Percentiles rank a stretch among this genome's conserved stretches.
These are phyloP conservation scores for Nyctibius bracteatus DNA, from an alignment of 2,113 vertebrate species.

Conservation along the genomic window DNA sequence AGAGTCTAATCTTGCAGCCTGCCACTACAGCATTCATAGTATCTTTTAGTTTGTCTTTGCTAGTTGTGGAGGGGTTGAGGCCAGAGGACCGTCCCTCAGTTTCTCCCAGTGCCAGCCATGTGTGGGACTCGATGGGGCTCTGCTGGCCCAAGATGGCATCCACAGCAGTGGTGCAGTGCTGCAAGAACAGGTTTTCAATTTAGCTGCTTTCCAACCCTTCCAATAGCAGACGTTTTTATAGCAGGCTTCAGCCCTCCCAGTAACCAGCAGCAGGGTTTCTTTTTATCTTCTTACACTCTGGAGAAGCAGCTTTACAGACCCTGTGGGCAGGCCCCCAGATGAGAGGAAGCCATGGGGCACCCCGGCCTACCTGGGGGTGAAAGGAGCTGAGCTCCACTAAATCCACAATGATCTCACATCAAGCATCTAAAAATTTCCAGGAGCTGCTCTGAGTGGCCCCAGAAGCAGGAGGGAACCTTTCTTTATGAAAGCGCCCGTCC, in stretches of 20 bases:
- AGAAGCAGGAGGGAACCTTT: background rate
- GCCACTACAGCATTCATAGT: background rate
- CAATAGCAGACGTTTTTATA: background rate
- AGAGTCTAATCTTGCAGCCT: background rate
- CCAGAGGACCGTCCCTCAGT: rapidly evolving
- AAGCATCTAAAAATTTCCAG: background rate
- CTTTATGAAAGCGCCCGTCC: background rate
- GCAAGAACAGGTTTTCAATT: background rate
- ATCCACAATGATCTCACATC: background rate
- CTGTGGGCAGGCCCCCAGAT: no score
- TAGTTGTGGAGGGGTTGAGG: rapidly evolving
- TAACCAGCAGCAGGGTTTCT: background rate
- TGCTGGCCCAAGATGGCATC: background rate
- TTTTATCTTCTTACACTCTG: rapidly evolving
- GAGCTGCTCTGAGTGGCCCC: background rate
- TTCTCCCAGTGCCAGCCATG: background rate
- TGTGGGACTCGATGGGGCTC: no score
- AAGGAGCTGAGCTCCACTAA: rapidly evolving
- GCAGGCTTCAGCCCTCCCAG: rapidly evolving
- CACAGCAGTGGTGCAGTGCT: rapidly evolving
- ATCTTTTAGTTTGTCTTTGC: background rate
- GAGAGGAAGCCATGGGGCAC: background rate
- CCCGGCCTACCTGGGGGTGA: rapidly evolving
- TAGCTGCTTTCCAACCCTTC: background rate
- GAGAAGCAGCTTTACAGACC: background rate